phyloP scores from a whole-genome alignment of 2,113 vertebrate genomes.

The Platysternon megacephalum region DNA sequence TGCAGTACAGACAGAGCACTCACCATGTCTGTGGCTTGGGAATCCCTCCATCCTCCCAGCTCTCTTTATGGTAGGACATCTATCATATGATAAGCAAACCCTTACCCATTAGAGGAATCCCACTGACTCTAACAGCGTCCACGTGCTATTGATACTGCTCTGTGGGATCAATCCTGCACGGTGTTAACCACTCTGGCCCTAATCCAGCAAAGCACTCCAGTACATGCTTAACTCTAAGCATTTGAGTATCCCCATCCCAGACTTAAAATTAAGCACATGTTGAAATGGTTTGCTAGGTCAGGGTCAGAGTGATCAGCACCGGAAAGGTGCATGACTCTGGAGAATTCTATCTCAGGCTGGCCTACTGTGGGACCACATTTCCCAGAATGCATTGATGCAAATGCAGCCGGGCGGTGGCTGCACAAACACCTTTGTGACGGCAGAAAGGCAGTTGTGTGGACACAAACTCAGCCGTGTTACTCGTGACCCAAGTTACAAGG shows the following conservation, averaged over 20 bases:
- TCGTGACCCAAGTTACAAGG: background rate
- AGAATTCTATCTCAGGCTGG: too few relatives aligned
- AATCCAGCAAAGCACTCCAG: background rate
- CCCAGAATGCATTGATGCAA: too few relatives aligned
- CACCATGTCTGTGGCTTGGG: background rate
- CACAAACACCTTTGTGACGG: background rate
- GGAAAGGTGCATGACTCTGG: background rate
- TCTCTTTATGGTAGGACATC: background rate
- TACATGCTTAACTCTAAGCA: background rate
- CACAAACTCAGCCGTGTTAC: background rate
- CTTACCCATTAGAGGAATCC: too few relatives aligned
- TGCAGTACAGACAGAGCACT: background rate
- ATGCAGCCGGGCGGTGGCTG: too few relatives aligned
- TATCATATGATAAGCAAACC: background rate
- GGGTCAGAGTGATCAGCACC: background rate
- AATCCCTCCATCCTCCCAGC: background rate
- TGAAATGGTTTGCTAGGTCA: background rate
- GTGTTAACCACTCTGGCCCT: background rate
- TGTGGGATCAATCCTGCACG: background rate
- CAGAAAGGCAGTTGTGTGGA: background rate
- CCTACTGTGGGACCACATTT: too few relatives aligned
- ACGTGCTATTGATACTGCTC: background rate
- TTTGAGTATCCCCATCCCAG: accelerated
- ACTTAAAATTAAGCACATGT: background rate
- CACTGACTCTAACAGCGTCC: background rate